phyloP scores from a whole-genome alignment of 2,797 vertebrate genomes.

The Dermochelys coriacea region DNA sequence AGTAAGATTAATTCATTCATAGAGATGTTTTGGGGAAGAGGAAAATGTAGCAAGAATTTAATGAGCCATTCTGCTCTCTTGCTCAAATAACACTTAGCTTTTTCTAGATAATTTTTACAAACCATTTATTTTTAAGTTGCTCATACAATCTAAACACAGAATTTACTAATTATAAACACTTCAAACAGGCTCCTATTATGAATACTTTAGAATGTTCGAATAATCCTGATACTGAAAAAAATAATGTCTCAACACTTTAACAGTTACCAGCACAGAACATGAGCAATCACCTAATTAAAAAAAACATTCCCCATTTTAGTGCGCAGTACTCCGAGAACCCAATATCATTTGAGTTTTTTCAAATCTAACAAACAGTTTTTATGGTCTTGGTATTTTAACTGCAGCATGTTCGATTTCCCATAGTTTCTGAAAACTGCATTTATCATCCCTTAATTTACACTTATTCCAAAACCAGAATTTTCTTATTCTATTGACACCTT shows the following conservation, averaged over 20 bases:
- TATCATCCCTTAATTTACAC: not conserved
- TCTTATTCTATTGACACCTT: not conserved
- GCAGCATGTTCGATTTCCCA: not conserved
- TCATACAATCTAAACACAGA: not conserved
- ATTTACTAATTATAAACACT: not conserved
- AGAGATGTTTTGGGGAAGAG: not conserved
- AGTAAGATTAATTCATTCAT: not conserved
- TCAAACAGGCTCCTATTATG: not conserved
- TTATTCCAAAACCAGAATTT: not conserved
- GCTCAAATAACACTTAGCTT: not conserved
- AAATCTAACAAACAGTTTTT: not conserved
- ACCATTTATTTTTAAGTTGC: not conserved
- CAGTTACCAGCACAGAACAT: not conserved
- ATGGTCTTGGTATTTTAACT: not conserved
- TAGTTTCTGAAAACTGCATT: not conserved
- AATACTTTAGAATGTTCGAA: not conserved
- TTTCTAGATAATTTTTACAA: not conserved
- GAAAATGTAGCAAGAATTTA: not conserved
- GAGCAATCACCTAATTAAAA: not conserved
- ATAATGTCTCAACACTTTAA: not conserved
- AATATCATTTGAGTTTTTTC: not conserved
- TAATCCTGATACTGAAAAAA: not conserved
- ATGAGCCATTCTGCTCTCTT: not conserved
- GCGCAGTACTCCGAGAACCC: not conserved
- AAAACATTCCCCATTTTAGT: not conserved